phyloP scores from a whole-genome alignment of 2,888 invertebrate genomes.

The Pseudolycoriella hygida region DNA sequence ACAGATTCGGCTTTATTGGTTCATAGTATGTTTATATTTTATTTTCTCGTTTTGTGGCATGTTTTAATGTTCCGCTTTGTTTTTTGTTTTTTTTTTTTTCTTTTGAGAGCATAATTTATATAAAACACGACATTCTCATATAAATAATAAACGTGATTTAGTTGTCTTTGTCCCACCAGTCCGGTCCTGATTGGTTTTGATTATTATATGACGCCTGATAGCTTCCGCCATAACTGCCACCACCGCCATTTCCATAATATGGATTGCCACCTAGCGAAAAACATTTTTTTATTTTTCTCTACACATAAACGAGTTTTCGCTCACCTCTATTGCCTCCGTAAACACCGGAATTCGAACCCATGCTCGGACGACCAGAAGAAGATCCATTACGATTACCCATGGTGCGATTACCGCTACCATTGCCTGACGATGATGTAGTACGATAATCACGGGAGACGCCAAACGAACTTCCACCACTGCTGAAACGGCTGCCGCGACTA shows the following conservation, averaged over 20 bases:
- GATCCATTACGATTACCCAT: constrained; percentile 23
- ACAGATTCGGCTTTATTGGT: no score
- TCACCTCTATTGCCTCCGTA: constrained; percentile 1
- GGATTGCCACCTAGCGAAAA: constrained; percentile 1
- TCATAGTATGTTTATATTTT: no score
- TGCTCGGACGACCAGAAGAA: constrained; percentile 2
- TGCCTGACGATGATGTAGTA: constrained; percentile 31
- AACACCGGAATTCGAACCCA: constrained; percentile 2
- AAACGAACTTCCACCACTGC: constrained; percentile 52
- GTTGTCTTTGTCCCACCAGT: constrained; percentile 33
- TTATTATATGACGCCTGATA: constrained; percentile 25
- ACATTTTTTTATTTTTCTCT: no score
- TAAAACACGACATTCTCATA: no score
- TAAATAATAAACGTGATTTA: constrained; percentile 13
- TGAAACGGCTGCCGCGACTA: constrained; percentile 20
- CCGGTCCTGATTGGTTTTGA: constrained; percentile 29
- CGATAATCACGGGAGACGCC: constrained; percentile 49
- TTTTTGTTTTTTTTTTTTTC: no score
- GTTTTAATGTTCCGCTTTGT: no score
- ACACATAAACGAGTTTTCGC: no score
- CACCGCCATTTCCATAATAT: constrained; percentile 10
- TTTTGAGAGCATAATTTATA: no score
- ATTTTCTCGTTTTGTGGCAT: no score
- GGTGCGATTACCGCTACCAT: constrained; percentile 22
- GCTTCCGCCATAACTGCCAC: constrained; percentile 5